Conservation (phyloP, 1,140 invertebrate genomes). For the Cryptotermes secundus region DNA sequence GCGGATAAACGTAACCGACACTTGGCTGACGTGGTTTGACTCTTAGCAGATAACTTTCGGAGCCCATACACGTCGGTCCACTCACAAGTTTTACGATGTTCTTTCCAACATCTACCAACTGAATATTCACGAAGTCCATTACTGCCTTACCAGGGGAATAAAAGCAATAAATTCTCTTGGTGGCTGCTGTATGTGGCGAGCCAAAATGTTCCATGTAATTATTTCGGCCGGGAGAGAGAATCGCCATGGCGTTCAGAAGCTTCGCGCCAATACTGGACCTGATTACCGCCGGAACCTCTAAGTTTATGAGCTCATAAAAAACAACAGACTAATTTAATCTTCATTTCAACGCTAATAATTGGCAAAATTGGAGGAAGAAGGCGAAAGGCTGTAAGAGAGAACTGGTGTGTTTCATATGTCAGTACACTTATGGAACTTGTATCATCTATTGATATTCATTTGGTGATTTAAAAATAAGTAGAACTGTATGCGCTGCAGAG, state of each 20-base stretch:
- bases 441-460: no score
- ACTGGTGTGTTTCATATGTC: background rate
- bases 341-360: background rate
- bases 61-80: background rate
- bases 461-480: no score
- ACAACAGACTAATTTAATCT: background rate
- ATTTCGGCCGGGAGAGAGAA: background rate
- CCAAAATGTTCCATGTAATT: background rate
- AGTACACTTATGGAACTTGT: background rate
- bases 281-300: background rate
- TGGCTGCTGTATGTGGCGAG: background rate
- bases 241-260: background rate
- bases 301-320: slow-evolving; percentile 17
- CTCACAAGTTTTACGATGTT: background rate
- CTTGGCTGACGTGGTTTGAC: background rate
- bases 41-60: background rate
- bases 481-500: no score
- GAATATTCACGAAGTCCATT: background rate
- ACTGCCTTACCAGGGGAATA: background rate
- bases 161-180: background rate
- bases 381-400: background rate
- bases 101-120: background rate
- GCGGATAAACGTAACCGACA: no score
- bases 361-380: background rate
- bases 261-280: no score